Evolutionary conservation across 2,888 invertebrate species (phyloP), one percentile per base, ranked within the genome.

Genomic region (Globia sparganii): DNA sequence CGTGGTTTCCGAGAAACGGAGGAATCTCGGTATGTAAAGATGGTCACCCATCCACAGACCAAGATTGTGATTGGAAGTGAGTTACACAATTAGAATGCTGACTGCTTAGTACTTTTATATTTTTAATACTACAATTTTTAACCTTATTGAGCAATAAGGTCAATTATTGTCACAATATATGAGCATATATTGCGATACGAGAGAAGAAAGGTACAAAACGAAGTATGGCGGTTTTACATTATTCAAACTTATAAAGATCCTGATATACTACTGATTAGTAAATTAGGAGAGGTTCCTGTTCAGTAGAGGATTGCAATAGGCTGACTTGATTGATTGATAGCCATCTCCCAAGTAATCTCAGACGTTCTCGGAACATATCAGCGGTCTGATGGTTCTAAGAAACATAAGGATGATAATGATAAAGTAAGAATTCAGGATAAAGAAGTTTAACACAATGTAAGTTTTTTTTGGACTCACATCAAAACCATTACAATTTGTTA

Each of bases 271-370:
- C 1, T 61, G 28, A 65, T 65, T 25, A n/a, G 15, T 28, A 62
- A 77, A 67, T 77, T 61, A 46, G 3, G 5, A 61, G 13, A 43
- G 34, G 11, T 28, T 43, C n/a, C 5, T 43, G 21, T 25, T 2
- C 25, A 28, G 18, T n/a, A 3, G 3, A 9, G 1, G 49, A 31
- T 1, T 53, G 34, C 18, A 68, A 34, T 11, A 34, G 1, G 11
- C 40, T 0, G n/a, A 64, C 0, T n/a, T 34, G 74, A 53, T 81
- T 81, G 81, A 78, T 78, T 37, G 43, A 74, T 73, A 53, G 28
- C 53, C 40, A 21, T 28, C 15, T 37, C 0, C 46, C 21, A 37
- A 66, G 66, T 62, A 81, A 78, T 31, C 43, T 6, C 0, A 0
- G 2, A 31, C 40, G 4, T 81, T 81, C 75, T 46, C n/a, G 18